Evolutionary conservation across 2,113 vertebrate genomes (phyloP).

Genomic region (Pachyramphus minor): DNA sequence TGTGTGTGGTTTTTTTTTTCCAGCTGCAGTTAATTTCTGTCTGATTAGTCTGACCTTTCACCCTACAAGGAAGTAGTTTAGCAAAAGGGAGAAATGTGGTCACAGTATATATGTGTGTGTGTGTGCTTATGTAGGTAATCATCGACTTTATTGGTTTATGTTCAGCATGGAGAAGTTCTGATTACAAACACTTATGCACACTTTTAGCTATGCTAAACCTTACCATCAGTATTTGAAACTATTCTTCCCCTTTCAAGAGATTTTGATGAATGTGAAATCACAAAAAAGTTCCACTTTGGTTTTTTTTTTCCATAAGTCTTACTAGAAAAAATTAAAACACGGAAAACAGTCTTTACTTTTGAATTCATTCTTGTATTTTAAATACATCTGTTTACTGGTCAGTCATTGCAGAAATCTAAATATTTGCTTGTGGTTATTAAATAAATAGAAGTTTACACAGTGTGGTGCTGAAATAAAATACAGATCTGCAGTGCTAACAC

Average conservation of each 20-base stretch:
- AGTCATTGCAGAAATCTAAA: not conserved
- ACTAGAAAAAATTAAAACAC: not conserved
- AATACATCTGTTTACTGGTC: not conserved
- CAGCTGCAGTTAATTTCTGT: slow-evolving; percentile 75
- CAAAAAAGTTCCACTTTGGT: not conserved
- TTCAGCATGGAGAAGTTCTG: slow-evolving; percentile 1
- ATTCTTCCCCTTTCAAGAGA: not conserved
- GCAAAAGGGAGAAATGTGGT: slow-evolving; percentile 52
- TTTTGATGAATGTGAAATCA: not conserved
- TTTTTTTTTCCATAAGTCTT: not conserved
- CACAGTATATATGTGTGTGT: not conserved
- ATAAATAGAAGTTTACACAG: not conserved
- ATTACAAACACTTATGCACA: slow-evolving; percentile 39
- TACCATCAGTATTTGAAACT: not conserved
- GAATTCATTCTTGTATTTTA: not conserved
- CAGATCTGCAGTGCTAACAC: not conserved
- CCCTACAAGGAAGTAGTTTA: slow-evolving; percentile 72
- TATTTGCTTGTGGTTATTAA: not conserved
- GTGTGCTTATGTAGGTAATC: not conserved
- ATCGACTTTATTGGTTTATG: slow-evolving; percentile 28
- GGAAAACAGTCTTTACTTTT: not conserved
- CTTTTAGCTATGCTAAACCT: slow-evolving; percentile 16
- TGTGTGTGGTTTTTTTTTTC: slow-evolving; percentile 10
- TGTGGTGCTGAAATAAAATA: not conserved
- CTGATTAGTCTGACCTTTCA: slow-evolving; percentile 75